phyloP scores from a whole-genome alignment of 2,888 invertebrate genomes.

The Apamea anceps region DNA sequence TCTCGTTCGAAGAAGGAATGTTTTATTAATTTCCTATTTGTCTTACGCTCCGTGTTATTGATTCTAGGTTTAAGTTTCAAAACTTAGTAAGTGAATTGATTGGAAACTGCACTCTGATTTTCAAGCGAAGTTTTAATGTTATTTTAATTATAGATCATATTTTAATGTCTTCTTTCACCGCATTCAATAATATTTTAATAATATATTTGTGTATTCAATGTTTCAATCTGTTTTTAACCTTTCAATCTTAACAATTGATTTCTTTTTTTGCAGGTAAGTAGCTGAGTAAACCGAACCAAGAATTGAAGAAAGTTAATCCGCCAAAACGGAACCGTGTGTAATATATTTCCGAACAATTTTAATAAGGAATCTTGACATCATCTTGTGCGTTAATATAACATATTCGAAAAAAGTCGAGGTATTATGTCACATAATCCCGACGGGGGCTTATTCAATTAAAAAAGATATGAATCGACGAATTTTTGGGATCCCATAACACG shows the following conservation, averaged over 20 bases:
- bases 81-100: slow-evolving; percentile 33
- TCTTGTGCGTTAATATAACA: slow-evolving; percentile 54
- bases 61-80: slow-evolving; percentile 46
- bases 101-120: slow-evolving; percentile 33
- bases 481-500: slow-evolving; percentile 50
- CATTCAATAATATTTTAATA: background rate
- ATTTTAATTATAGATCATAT: slow-evolving; percentile 1
- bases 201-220: background rate
- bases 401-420: slow-evolving; percentile 46
- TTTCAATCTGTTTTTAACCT: slow-evolving; percentile 1
- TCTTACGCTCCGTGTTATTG: slow-evolving; percentile 65
- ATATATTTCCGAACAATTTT: slow-evolving; percentile 59
- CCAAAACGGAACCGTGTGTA: slow-evolving; percentile 67
- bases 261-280: slow-evolving; percentile 83
- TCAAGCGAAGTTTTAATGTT: slow-evolving; percentile 6
- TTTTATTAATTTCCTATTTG: slow-evolving; percentile 78
- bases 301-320: slow-evolving; percentile 47
- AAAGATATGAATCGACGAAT: slow-evolving; percentile 52
- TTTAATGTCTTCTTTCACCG: background rate
- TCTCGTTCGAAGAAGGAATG: slow-evolving; percentile 70
- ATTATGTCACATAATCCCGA: slow-evolving; percentile 46
- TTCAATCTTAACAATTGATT: slow-evolving; percentile 44
- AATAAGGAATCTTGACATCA: slow-evolving; percentile 55
- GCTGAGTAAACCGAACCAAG: slow-evolving; percentile 55
- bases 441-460: slow-evolving; percentile 61